Base-by-base conservation (phyloP, 1,140 invertebrate genomes). In the Trinorchestia longiramus region DNA sequence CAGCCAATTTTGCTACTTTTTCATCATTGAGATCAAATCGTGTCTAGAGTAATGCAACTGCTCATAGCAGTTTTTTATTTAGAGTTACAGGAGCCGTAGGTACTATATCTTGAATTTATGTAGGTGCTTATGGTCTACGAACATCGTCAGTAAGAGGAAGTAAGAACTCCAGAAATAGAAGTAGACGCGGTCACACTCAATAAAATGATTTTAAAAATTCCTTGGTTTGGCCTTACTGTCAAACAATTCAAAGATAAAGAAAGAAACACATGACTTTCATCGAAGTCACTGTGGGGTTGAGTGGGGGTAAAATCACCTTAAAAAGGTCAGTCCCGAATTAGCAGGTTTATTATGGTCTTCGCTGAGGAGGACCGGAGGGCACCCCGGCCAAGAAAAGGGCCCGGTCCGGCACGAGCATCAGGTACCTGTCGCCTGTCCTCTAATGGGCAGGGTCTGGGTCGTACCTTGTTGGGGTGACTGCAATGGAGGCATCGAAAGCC, bases 321-420 rank as follows among this genome's bases (percentile, higher is more conserved):
- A 43, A 42, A 90, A 90, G 88, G 88, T 90, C 88, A 28, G 88
- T 90, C 88, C 88, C 88, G 88, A 90, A 90, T 90, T 90, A 90
- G 88, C 41, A 90, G 43, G 88, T 90, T 90, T 90, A 90, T 90
- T 90, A 90, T 90, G 88, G 88, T 90, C 62, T 15, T 90, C 88
- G 23, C 28, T 90, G 88, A 90, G n/a, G 88, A 90, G 88, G 28
- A 90, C 1, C 8, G 88, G 88, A 90, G 43, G 41, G 88, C 88
- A 43, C 43, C 43, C 41, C 4, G 4, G 6, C 88, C 23, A 90
- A 36, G 88, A 41, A 43, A 43, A 28, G 43, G 87, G 88, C 43
- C 88, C n/a, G 88, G 28, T 28, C 88, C 88, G 23, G 41, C 1
- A 41, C 43, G 3, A 41, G 41, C 88, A 90, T 28, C 41, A 90